Evolutionary conservation across 2,113 vertebrate genomes (phyloP).

Genomic region (Pagrus major): DNA sequence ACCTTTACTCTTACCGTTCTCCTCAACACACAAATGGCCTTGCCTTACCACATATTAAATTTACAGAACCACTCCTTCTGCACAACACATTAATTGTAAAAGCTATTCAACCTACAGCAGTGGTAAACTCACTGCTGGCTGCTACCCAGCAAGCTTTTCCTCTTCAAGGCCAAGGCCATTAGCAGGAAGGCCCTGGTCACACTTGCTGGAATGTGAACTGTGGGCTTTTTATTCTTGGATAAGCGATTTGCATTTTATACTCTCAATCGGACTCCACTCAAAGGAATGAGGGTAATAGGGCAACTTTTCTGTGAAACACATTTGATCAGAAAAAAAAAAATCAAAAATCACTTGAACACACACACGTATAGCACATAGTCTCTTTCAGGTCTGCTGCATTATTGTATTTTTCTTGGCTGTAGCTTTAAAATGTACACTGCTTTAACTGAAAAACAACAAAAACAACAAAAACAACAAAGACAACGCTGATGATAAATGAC

Average conservation of each 20-base stretch:
- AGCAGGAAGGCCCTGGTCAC: slow-evolving; percentile 25
- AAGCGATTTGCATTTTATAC: slow-evolving; percentile 54
- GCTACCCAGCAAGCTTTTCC: slow-evolving; percentile 42
- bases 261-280: slow-evolving; percentile 24
- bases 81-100: slow-evolving; percentile 50
- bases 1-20: slow-evolving; percentile 35
- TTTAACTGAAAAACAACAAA: not conserved
- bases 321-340: slow-evolving; percentile 17
- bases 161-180: slow-evolving; percentile 57
- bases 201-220: slow-evolving; percentile 46
- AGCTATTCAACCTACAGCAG: slow-evolving; percentile 60
- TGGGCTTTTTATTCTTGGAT: slow-evolving; percentile 39
- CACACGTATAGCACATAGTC: not conserved
- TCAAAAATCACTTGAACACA: not conserved
- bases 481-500: slow-evolving; percentile 3
- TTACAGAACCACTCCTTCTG: slow-evolving; percentile 42
- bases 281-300: slow-evolving; percentile 7
- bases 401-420: not conserved
- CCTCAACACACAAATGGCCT: slow-evolving; percentile 49
- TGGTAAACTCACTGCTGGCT: slow-evolving; percentile 30
- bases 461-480: no score
- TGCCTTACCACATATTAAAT: slow-evolving; percentile 60
- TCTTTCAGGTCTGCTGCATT: not conserved
- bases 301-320: slow-evolving; percentile 14
- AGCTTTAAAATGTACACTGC: slow-evolving; percentile 6